phyloP scores from a whole-genome alignment of 2,888 invertebrate genomes.

The Cephus sareptanus region DNA sequence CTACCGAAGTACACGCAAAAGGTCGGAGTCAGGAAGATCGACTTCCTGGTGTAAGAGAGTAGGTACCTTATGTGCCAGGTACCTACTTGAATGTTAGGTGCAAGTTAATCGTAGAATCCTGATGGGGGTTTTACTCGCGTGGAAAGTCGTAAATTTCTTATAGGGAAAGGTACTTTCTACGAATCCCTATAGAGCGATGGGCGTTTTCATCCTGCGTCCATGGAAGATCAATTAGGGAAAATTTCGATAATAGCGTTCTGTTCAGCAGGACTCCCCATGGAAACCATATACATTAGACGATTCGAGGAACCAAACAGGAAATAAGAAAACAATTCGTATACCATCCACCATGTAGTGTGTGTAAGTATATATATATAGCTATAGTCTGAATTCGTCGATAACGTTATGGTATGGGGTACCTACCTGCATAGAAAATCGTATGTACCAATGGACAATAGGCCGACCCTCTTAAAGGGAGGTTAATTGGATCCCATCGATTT shows the following conservation, averaged over 20 bases:
- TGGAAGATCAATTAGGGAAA: constrained; percentile 55
- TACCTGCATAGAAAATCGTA: constrained; percentile 36
- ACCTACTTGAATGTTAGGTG: neutral
- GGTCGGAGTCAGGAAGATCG: constrained; percentile 4
- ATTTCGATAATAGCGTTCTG: constrained; percentile 51
- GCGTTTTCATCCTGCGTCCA: neutral
- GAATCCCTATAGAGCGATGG: neutral
- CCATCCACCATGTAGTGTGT: neutral
- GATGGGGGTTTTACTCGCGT: neutral
- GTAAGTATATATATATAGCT: constrained; percentile 18
- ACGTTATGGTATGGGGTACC: constrained; percentile 24
- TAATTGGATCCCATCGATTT: constrained; percentile 57
- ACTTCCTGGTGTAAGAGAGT: neutral
- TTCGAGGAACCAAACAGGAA: constrained; percentile 43
- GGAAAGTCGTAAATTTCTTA: constrained; percentile 2
- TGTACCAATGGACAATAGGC: constrained; percentile 48
- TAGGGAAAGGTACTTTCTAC: neutral
- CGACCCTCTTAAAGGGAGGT: constrained; percentile 49
- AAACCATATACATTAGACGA: constrained; percentile 29
- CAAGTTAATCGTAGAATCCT: neutral
- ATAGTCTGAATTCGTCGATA: constrained; percentile 28
- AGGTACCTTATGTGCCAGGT: neutral
- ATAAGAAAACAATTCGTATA: constrained; percentile 40
- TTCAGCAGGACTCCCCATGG: constrained; percentile 30
- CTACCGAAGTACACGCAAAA: constrained; percentile 31